Base-by-base conservation (phyloP, 2,888 invertebrate species). In the Pachymerium ferrugineum region DNA sequence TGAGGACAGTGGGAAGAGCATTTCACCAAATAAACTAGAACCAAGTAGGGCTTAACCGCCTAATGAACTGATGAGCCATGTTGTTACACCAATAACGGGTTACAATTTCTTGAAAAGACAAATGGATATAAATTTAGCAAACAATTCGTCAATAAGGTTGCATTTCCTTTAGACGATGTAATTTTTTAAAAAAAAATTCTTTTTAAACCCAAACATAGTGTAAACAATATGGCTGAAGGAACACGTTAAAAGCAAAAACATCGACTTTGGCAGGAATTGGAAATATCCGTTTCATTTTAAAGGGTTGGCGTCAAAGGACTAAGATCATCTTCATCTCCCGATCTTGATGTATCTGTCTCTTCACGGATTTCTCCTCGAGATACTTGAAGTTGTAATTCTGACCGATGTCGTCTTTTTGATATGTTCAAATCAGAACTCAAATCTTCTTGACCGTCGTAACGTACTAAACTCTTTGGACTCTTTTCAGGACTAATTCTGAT, bases 291-390 rank as follows among this genome's bases (percentile, higher is more conserved):
- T n/a, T n/a, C n/a, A n/a, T n/a, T 12, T 38, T 47, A 47, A 22
- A 47, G 47, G 16, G 47, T 47, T 5, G 47, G 47, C 8, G 47
- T 47, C 47, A 47, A 16, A 5, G 47, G 12, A 3, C 38, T 8
- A 19, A 2, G 10, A 3, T 47, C 47, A 19, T 47, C 47, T 19
- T 47, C 47, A 12, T 47, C 47, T 16, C 19, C 47, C 3, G 19
- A 19, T 19, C 47, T 16, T 22, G 47, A 47, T 22, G 47, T 47
- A 19, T 47, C 47, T 4, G 47, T 47, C 5, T 73, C 31, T 69
- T 73, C 73, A 22, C 33, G 25, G 30, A 76, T 76, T n/a, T 76
- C 75, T 19, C 76, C 76, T n/a, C 74, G 73, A 5, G 76, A 38
- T 14, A 76, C 75, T 12, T 76, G 75, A 35, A 76, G 28, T 62